These are phyloP conservation scores for Plagiodera versicolora DNA, from an alignment of 2,888 invertebrate species.

Conservation along the genomic window DNA sequence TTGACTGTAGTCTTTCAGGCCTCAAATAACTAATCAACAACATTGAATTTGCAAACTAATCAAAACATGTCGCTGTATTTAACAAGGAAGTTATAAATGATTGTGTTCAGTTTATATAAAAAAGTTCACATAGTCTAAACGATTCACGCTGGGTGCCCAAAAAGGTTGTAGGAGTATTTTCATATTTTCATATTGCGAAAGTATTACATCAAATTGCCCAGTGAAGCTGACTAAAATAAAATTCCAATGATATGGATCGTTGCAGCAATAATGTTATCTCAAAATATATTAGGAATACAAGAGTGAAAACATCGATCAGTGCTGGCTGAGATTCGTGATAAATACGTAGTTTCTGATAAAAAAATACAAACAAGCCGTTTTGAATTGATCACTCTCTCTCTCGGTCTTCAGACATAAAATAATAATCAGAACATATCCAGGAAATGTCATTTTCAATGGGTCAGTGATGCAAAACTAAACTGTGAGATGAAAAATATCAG, in stretches of 20 bases:
- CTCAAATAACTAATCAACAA: too few relatives aligned
- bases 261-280: not conserved
- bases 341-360: not conserved
- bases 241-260: not conserved
- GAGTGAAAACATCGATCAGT: not conserved
- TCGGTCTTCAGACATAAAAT: not conserved
- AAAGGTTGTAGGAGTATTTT: too few relatives aligned
- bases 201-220: not conserved
- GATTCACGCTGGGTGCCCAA: too few relatives aligned
- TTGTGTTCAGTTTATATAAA: too few relatives aligned
- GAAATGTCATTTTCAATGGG: not conserved
- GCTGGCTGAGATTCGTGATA: not conserved
- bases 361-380: not conserved
- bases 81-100: too few relatives aligned
- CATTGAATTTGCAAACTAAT: too few relatives aligned
- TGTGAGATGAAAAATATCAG: slow-evolving; percentile 6
- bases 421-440: not conserved
- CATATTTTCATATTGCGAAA: too few relatives aligned
- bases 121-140: too few relatives aligned
- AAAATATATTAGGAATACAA: not conserved
- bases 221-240: not conserved
- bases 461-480: slow-evolving; percentile 8
- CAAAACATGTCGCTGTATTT: too few relatives aligned
- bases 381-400: not conserved
- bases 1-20: too few relatives aligned